Evolutionary conservation across 2,113 vertebrate genomes (phyloP), one percentile per base, ranked within the genome.

Genomic region (Leptocoma aspasia): DNA sequence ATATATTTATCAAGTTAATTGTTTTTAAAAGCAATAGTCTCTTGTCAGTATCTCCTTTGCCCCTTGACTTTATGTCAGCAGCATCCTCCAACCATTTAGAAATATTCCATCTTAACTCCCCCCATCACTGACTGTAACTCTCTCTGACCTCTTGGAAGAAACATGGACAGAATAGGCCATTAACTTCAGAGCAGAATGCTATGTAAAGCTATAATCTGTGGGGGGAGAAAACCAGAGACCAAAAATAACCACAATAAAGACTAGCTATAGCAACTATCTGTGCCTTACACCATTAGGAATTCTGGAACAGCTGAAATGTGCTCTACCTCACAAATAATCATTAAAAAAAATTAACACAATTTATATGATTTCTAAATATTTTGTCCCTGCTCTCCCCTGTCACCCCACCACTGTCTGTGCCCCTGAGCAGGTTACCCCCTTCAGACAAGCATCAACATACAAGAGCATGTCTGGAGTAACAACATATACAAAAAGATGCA

Each of bases 1-100:
- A 92, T 27, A 37, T 59, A 79, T 73, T 95, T 96, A 72, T 61
- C 78, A 66, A 72, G 54, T 68, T 82, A 60, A 71, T 61, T 90
- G 44, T 92, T 92, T 95, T 94, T 61, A 70, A 89, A 86, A 79
- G 44, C 54, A 65, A 61, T 49, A 95, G 70, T 93, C 86, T 89
- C 84, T 90, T 68, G 82, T 83, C 86, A 86, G 22, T 63, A 30
- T 72, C 47, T 54, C 11, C 16, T 37, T 71, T 4, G 20, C 53
- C 42, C 52, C 53, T 66, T 68, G 28, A 87, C 52, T 93, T 92
- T 37, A 66, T 71, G 65, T 70, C 91, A 80, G 85, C 69, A 54
- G 77, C 71, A 73, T 41, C 26, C 57, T 96, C 35, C 53, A 73
- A 50, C 20, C 33, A 50, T 54, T 77, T 61, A 92, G 30, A 92